Conservation (phyloP, 2,888 invertebrate species). For the Ophraella communa region DNA sequence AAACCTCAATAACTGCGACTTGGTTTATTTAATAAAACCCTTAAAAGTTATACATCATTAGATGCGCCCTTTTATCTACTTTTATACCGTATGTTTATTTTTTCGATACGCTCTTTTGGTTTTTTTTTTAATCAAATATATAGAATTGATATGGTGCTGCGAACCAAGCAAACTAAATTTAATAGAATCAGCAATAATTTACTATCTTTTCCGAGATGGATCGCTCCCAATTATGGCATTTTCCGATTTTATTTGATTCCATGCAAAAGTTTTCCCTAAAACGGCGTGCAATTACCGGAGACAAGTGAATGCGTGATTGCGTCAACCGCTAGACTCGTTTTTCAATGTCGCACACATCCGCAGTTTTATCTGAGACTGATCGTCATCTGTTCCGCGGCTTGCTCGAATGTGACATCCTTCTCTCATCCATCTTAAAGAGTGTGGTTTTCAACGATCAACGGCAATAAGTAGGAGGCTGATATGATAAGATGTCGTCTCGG, state of each 20-base stretch:
- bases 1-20: too few species aligned
- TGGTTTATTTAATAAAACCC: too few species aligned
- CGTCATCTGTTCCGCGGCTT: conserved; percentile 49
- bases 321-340: conserved; percentile 38
- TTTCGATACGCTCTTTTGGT: too few species aligned
- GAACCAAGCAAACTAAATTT: too few species aligned
- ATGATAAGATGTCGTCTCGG: neutral
- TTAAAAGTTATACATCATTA: too few species aligned
- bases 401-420: conserved; percentile 55
- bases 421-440: conserved; percentile 44
- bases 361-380: conserved; percentile 49
- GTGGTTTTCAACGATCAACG: conserved; percentile 7
- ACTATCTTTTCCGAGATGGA: too few species aligned
- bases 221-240: neutral
- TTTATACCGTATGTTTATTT: too few species aligned
- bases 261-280: conserved; percentile 23
- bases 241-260: neutral
- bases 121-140: too few species aligned
- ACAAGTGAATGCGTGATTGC: conserved; percentile 32
- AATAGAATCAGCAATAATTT: too few species aligned
- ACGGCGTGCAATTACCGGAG: conserved; percentile 36
- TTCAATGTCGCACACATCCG: conserved; percentile 50
- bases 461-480: conserved; percentile 13
- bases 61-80: too few species aligned
- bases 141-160: too few species aligned